Base-by-base conservation (phyloP, 2,888 invertebrate genomes). In the Drosophila atripex region DNA sequence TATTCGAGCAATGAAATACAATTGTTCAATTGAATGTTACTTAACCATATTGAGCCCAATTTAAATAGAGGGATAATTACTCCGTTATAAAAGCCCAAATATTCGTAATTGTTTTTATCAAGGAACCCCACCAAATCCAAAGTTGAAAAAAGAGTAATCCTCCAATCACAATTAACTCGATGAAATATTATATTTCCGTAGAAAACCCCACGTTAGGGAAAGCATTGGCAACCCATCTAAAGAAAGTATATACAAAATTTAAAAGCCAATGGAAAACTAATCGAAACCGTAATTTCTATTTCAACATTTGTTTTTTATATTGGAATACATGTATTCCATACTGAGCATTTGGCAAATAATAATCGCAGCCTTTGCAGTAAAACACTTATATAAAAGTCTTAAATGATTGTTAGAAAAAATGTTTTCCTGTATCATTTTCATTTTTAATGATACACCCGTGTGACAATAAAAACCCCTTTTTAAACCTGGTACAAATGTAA, bases 1-100 rank as follows among this genome's bases (percentile, higher is more conserved):
- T 91, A 89, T 77, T 79, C 66, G 58, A 80, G 64, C 71, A 78
- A 74, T 73, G 71, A 80, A 75, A 80, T 78, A 88, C 76, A 83
- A 77, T 75, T 83, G 78, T 82, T 88, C 83, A 89, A 82, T 86
- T 76, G 49, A 82, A 32, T 45, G 54, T 64, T 63, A 41, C 47
- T 63, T 35, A 61, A 52, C 21, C 47, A 47, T 21, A 16, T 38
- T 32, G 30, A 32, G n/a, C 56, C 50, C 68, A 60, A 47, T 39
- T 57, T 18, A 21, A 46, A 21, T 30, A 39, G 21, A 12, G 46
- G 5, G 23, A 16, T 1, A 46, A 41, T n/a, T 30, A 16, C 9
- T 21, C 30, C 47, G 16, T 39, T 54, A 45, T 45, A 41, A n/a
- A 43, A 43, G 23, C 32, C 41, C 55, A 45, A 59, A 25, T 45